Evolutionary conservation across 2,888 invertebrate genomes (phyloP).

Genomic region (Cactoblastis cactorum): DNA sequence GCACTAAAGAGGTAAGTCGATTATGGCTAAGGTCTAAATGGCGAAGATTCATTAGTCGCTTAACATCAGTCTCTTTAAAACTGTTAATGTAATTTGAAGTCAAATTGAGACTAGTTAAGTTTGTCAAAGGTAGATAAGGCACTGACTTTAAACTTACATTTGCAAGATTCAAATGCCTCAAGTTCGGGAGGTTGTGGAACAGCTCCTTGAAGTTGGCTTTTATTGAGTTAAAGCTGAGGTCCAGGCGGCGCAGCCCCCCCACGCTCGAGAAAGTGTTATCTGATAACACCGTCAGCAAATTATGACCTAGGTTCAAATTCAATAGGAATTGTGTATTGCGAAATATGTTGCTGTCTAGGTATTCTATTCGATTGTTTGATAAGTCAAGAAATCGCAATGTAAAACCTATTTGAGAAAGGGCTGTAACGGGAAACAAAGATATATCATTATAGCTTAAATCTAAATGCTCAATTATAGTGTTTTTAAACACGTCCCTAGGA

Average conservation of each 20-base stretch:
- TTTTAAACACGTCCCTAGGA: constrained; percentile 88
- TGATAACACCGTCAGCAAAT: constrained; percentile 90
- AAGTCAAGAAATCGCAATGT: constrained; percentile 89
- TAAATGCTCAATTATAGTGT: constrained; percentile 88
- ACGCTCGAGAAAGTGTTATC: constrained; percentile 93
- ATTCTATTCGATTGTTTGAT: constrained; percentile 89
- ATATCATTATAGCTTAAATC: constrained; percentile 89
- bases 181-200: constrained; percentile 90
- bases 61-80: constrained; percentile 84
- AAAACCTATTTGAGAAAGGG: constrained; percentile 88
- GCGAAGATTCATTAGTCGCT: constrained; percentile 84
- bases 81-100: constrained; percentile 88
- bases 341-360: constrained; percentile 92
- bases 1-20: constrained; percentile 85
- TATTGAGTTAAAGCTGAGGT: constrained; percentile 88
- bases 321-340: constrained; percentile 89
- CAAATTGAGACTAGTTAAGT: constrained; percentile 88
- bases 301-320: constrained; percentile 87
- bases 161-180: constrained; percentile 87
- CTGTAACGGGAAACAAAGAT: constrained; percentile 87
- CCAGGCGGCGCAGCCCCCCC: constrained; percentile 86
- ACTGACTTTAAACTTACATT: constrained; percentile 87
- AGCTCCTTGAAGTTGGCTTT: constrained; percentile 93
- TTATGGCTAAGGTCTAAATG: constrained; percentile 88
- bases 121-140: constrained; percentile 87